Evolutionary conservation across 2,113 vertebrate species (phyloP).

Genomic region (Dicrurus megarhynchus): DNA sequence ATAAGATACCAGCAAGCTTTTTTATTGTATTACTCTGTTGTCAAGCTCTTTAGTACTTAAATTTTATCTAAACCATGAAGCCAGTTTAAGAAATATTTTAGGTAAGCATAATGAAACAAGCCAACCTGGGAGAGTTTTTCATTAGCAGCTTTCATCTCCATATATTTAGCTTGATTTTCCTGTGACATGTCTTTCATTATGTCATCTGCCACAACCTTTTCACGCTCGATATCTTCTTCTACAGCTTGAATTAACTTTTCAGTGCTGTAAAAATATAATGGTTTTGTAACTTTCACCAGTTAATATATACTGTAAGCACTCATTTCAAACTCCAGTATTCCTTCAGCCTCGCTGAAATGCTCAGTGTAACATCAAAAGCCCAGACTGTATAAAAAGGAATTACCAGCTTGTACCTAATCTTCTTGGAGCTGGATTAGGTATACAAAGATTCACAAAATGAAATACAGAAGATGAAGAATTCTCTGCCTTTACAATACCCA

Average conservation of each 20-base stretch:
- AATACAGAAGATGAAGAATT: not conserved
- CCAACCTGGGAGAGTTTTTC: slow-evolving; percentile 88
- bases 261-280: slow-evolving; percentile 74
- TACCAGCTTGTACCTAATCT: not conserved
- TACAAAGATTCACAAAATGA: not conserved
- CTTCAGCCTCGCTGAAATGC: not conserved
- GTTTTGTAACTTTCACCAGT: not conserved
- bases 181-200: slow-evolving; percentile 88
- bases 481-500: not conserved
- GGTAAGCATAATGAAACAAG: not conserved
- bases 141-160: slow-evolving; percentile 85
- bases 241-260: slow-evolving; percentile 85
- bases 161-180: slow-evolving; percentile 85
- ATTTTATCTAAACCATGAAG: not conserved
- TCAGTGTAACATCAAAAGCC: not conserved
- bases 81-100: not conserved
- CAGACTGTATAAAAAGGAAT: not conserved
- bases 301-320: not conserved
- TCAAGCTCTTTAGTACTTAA: not conserved
- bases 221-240: slow-evolving; percentile 84
- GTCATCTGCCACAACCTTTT: slow-evolving; percentile 84
- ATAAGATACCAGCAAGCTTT: not conserved
- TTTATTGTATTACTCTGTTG: not conserved
- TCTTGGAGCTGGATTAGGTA: not conserved
- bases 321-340: not conserved